Conservation (phyloP, 2,113 vertebrate species). For the Planiliza haematocheilus region DNA sequence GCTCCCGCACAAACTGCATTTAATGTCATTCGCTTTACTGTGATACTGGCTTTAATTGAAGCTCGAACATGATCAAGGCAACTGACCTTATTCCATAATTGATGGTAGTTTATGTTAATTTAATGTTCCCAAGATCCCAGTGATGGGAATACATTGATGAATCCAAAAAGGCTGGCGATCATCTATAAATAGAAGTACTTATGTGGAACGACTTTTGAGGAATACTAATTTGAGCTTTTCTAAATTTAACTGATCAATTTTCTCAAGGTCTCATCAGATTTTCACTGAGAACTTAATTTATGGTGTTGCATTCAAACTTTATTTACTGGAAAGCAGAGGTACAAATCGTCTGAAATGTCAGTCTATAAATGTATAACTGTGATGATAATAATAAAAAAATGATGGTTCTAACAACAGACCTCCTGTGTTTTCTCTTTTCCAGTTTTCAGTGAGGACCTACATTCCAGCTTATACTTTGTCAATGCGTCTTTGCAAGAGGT, state of each 20-base stretch:
- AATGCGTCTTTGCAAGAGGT: slow-evolving; percentile 99
- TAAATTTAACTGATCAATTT: neutral
- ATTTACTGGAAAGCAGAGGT: neutral
- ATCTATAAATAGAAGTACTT: slow-evolving; percentile 18
- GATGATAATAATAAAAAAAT: neutral
- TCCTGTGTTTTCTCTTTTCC: slow-evolving; percentile 70
- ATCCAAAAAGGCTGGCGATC: slow-evolving; percentile 39
- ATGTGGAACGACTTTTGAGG: neutral
- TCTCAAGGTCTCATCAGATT: neutral
- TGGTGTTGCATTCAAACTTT: slow-evolving; percentile 1
- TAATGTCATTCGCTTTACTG: slow-evolving; percentile 45
- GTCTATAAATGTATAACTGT: too few species aligned
- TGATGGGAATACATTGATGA: slow-evolving; percentile 47
- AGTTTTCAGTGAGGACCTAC: slow-evolving; percentile 99
- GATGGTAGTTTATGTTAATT: slow-evolving; percentile 67
- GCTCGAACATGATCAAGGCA: slow-evolving; percentile 44
- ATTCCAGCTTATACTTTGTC: slow-evolving; percentile 99
- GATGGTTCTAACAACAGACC: neutral
- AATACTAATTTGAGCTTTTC: slow-evolving; percentile 13
- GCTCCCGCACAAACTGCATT: slow-evolving; percentile 44
- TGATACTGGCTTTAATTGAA: slow-evolving; percentile 57
- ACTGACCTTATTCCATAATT: slow-evolving; percentile 68
- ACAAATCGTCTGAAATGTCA: too few species aligned
- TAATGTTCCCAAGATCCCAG: slow-evolving; percentile 49
- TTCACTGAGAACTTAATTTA: neutral